Base-by-base conservation (phyloP, 2,113 vertebrate species). In the Cryptotis parvus region DNA sequence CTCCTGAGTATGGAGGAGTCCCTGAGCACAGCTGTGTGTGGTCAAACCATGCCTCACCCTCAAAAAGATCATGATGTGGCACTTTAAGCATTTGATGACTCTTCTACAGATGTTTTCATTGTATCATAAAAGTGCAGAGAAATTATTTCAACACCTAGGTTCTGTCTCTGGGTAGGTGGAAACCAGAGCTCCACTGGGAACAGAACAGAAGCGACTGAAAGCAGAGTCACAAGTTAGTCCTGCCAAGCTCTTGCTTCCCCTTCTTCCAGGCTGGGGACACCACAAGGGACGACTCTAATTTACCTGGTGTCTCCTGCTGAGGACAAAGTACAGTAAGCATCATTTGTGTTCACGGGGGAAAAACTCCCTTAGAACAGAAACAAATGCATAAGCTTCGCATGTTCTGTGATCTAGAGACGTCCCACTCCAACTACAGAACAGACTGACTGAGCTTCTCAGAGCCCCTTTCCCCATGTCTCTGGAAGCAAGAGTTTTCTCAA, bases 151-250 rank as follows among this genome's bases (percentile, higher is more conserved):
- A 39, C 27, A 58, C n/a, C 33, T 39, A 55, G 65, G 31, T 41
- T 12, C 35, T 16, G 29, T 81, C 58, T 37, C 27, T 0, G 24
- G 52, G 63, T 29, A 43, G n/a, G 31, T 43, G n/a, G 41, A 69
- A 73, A 66, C 9, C 0, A 15, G 37, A 70, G 63, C 15, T 31
- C 5, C 0, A 0, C 0, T n/a, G 45, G 43, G 49, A 29, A 14
- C 7, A 20, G 66, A 22, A 39, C 20, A 18, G 74, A 24, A 37
- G 39, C 39, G 52, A 22, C 8, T 2, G 15, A 39, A 29, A 11
- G 45, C 37, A 22, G 31, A 33, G 29, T 9, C 15, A 2, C 0
- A 6, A 52, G 11, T 4, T 77, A 84, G 52, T 43, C 22, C 1
- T 1, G 22, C 41, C 24, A 2, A 0, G 20, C 12, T 43, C 61